Conservation (phyloP, 2,113 vertebrate genomes). For the cat (Felis catus) region F.catus_Fca126_mat1.0 CM031418.1:129434001-129434500, state of each 20-base stretch:
- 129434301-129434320: not conserved
- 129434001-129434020: not conserved
- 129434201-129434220: not conserved
- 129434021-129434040: not conserved
- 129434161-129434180: not conserved
- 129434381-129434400: not conserved
- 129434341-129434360: not conserved
- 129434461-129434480: too few relatives aligned
- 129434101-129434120: not conserved
- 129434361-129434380: not conserved
- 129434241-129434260: not conserved
- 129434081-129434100: not conserved
- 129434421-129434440: not conserved
- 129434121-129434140: not conserved
- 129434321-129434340: not conserved
- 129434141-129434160: not conserved
- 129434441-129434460: not conserved
- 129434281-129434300: not conserved
- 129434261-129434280: not conserved
- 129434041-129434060: not conserved
- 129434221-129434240: not conserved
- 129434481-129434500: too few relatives aligned
- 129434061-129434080: not conserved
- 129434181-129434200: not conserved
- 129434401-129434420: not conserved